phyloP scores from a whole-genome alignment of 1,140 invertebrate species.

The Zaprionus davidi region DNA sequence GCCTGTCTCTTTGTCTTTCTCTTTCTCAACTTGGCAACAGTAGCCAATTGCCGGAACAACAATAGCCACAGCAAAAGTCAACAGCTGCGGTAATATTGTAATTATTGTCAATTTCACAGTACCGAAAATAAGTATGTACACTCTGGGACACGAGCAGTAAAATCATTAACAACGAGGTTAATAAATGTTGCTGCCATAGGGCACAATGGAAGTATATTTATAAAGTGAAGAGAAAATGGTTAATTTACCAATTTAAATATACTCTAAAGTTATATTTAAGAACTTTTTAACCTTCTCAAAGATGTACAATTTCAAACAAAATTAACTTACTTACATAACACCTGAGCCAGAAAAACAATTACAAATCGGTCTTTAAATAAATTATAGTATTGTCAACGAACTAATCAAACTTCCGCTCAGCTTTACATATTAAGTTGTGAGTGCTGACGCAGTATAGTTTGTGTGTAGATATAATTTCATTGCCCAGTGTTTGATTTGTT shows the following conservation, averaged over 20 bases:
- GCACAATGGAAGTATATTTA: neutral
- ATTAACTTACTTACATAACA: too few relatives aligned
- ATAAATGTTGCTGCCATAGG: neutral
- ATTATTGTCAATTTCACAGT: slow-evolving; percentile 12
- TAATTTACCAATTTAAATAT: neutral
- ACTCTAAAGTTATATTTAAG: neutral
- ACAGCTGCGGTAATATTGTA: slow-evolving; percentile 34
- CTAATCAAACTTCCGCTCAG: neutral
- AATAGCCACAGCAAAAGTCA: slow-evolving; percentile 16
- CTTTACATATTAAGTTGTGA: neutral
- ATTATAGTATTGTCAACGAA: neutral
- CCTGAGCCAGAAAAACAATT: too few relatives aligned
- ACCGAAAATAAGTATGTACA: slow-evolving; percentile 2
- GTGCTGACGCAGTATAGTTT: neutral
- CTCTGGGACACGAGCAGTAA: neutral
- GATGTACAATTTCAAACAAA: too few relatives aligned
- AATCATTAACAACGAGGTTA: neutral
- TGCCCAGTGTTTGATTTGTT: neutral
- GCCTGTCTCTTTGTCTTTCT: slow-evolving; percentile 57
- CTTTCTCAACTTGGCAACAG: slow-evolving; percentile 56
- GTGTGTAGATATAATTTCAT: neutral
- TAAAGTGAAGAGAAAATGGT: neutral
- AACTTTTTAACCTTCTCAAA: neutral
- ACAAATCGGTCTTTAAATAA: too few relatives aligned
- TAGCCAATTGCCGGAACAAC: slow-evolving; percentile 43